phyloP scores from a whole-genome alignment of 2,888 invertebrate genomes.

The Drosophila leonis region DNA sequence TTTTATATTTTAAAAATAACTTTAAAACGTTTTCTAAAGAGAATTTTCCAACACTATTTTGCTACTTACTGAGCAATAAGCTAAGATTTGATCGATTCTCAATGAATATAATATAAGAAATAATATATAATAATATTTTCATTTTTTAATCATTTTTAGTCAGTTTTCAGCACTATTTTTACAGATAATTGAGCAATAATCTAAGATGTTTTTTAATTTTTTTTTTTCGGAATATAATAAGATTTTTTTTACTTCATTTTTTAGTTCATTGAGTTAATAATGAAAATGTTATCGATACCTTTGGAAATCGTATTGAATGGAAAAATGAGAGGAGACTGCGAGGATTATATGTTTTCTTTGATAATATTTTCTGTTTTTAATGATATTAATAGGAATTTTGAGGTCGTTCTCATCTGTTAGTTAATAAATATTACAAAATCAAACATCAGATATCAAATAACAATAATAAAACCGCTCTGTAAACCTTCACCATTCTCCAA shows the following conservation, averaged over 20 bases:
- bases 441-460: background rate
- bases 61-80: too few relatives aligned
- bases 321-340: too few relatives aligned
- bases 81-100: too few relatives aligned
- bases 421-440: background rate
- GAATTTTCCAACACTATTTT: constrained; percentile 22
- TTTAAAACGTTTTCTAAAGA: background rate
- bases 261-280: background rate
- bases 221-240: too few relatives aligned
- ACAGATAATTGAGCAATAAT: constrained; percentile 65
- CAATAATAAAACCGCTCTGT: background rate
- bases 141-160: too few relatives aligned
- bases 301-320: too few relatives aligned
- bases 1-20: background rate
- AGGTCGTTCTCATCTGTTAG: background rate
- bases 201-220: background rate
- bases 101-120: too few relatives aligned
- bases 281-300: too few relatives aligned
- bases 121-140: background rate
- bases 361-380: background rate
- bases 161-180: constrained; percentile 60
- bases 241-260: too few relatives aligned
- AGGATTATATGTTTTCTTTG: too few relatives aligned
- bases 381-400: background rate
- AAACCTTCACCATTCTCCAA: background rate